Evolutionary conservation across 1,140 invertebrate genomes (phyloP).

Genomic region (Temnothorax nylanderi): DNA sequence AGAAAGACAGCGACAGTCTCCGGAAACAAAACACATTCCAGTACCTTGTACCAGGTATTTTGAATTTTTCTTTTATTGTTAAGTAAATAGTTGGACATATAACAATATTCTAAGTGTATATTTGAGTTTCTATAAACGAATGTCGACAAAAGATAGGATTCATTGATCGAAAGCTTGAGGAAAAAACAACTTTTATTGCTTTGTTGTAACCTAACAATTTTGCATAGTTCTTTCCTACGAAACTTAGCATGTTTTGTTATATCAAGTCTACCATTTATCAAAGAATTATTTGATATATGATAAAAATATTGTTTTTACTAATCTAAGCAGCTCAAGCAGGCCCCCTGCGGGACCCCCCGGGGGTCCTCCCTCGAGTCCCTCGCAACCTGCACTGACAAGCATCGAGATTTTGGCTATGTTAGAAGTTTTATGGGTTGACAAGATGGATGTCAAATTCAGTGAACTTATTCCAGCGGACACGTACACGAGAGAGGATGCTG

Average conservation of each 20-base stretch:
- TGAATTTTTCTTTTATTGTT: background rate
- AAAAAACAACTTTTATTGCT: background rate
- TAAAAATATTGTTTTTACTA: constrained; percentile 9
- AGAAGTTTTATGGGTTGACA: background rate
- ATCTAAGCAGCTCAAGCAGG: background rate
- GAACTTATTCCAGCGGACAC: background rate
- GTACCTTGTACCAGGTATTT: background rate
- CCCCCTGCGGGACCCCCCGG: too few species aligned
- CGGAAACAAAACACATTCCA: background rate
- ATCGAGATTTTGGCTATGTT: background rate
- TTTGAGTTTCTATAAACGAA: background rate
- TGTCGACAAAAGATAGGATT: background rate
- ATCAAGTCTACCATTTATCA: background rate
- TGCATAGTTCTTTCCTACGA: background rate
- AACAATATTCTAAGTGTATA: background rate
- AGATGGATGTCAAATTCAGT: background rate
- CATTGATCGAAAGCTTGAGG: background rate
- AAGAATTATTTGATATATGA: background rate
- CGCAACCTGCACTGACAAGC: background rate
- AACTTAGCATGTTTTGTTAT: constrained; percentile 4
- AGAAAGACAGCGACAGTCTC: background rate
- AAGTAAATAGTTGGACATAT: background rate
- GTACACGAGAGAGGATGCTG: background rate
- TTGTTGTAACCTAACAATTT: background rate
- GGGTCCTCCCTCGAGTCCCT: too few species aligned